Evolutionary conservation across 1,140 invertebrate genomes (phyloP), one percentile per base, ranked within the genome.

Genomic region (Drosophila erecta): DNA sequence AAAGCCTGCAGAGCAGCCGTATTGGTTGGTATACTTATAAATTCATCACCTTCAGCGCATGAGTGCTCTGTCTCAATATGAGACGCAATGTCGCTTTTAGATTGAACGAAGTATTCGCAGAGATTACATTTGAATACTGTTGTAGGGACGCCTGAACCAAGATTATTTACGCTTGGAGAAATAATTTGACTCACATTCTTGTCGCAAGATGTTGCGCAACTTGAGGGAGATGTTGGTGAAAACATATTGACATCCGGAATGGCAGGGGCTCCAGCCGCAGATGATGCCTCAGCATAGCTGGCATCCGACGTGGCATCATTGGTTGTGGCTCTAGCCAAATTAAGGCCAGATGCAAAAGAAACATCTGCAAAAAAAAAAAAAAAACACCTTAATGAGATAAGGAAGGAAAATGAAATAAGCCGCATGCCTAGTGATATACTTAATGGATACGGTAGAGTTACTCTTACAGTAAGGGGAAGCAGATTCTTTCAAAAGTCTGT

Each of bases 101-200:
- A 74, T 76, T 92, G 83, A 44, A 87, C 76, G 67, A 91, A 92
- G 35, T 86, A 90, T 43, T 92, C 90, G 53, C 92, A 92, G 3
- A 80, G 61, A 62, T 90, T 92, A 50, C 92, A 92, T 37, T 92
- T 92, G 22, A 79, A 91, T 22, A 92, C 72, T 4, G 80, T 79
- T 0, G 76, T 79, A 1, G 74, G 65, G 5, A 33, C 10, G 27
- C 15, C 47, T 7, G 47, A 35, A 24, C 41, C 58, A 17, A 80
- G 51, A 8, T 76, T 67, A 17, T 41, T 47, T 2, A 24, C 40
- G 22, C 40, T 56, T 41, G 70, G 59, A 11, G 70, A 79, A 47
- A 27, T 15, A 8, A 27, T 17, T 6, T 47, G 50, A 10, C 44
- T 40, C 11, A 50, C 47, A 17, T 22, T 35, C n/a, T 87, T 87